Conservation (phyloP, 2,797 vertebrate genomes). For the Danio kyathit region DNA sequence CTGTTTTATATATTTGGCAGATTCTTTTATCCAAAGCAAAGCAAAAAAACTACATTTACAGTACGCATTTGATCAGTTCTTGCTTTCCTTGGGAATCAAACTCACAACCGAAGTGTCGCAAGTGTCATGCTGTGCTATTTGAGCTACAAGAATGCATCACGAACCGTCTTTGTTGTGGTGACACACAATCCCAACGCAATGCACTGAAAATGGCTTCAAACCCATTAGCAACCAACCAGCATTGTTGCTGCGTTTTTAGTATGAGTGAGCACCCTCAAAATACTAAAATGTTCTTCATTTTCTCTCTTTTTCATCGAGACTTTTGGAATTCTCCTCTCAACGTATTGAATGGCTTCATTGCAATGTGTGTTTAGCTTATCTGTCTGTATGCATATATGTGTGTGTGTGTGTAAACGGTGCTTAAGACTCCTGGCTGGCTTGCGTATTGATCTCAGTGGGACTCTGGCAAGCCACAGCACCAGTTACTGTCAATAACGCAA, state of each 20-base stretch:
- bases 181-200: not conserved
- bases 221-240: not conserved
- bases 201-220: not conserved
- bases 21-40: too few species aligned
- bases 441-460: conserved; percentile 57
- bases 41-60: too few species aligned
- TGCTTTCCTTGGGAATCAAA: too few species aligned
- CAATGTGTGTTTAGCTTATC: conserved; percentile 32
- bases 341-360: conserved; percentile 30
- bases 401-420: conserved; percentile 52
- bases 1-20: too few species aligned
- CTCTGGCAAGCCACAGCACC: conserved; percentile 69
- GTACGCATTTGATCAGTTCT: too few species aligned
- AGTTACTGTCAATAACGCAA: conserved; percentile 73
- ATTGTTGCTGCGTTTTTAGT: not conserved
- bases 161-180: too few species aligned
- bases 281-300: not conserved
- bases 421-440: conserved; percentile 43
- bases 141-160: too few species aligned
- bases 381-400: not conserved
- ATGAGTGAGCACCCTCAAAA: not conserved
- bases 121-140: too few species aligned
- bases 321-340: conserved; percentile 14
- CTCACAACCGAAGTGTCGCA: too few species aligned
- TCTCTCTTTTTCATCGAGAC: not conserved